Evolutionary conservation across 2,113 vertebrate genomes (phyloP).

Genomic region (Leucoraja erinaceus): DNA sequence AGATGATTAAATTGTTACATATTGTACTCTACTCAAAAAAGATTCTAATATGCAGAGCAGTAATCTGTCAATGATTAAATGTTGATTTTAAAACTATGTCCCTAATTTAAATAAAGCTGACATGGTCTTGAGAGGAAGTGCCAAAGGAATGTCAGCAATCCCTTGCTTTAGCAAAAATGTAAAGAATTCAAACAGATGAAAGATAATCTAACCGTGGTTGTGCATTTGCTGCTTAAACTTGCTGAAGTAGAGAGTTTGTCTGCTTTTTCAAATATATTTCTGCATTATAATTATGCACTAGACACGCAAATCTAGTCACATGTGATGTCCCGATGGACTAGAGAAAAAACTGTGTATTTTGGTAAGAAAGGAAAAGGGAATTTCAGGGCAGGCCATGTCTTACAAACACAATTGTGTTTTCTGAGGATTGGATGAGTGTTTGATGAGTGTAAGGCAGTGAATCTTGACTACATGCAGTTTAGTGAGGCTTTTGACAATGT

Average conservation of each 20-base stretch:
- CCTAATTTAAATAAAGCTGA: neutral
- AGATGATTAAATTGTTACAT: neutral
- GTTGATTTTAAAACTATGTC: neutral
- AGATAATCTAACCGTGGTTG: neutral
- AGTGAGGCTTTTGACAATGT: too few species aligned
- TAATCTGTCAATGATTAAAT: neutral
- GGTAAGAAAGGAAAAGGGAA: too few species aligned
- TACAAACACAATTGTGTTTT: too few species aligned
- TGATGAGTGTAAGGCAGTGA: too few species aligned
- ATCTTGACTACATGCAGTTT: too few species aligned
- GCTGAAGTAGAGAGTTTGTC: neutral
- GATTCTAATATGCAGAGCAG: neutral
- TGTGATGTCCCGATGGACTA: too few species aligned
- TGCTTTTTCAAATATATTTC: neutral
- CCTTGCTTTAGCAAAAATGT: slow-evolving; percentile 12
- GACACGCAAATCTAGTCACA: neutral
- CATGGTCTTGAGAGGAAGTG: neutral
- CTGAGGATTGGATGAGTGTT: too few species aligned
- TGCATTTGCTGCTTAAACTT: neutral
- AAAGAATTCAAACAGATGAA: slow-evolving; percentile 20
- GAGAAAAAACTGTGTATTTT: too few species aligned
- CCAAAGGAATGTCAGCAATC: slow-evolving; percentile 6
- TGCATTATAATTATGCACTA: neutral
- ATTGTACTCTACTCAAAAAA: neutral
- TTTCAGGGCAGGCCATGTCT: too few species aligned